Evolutionary conservation across 2,888 invertebrate genomes (phyloP).

Genomic region (Drosophila kambysellisi): DNA sequence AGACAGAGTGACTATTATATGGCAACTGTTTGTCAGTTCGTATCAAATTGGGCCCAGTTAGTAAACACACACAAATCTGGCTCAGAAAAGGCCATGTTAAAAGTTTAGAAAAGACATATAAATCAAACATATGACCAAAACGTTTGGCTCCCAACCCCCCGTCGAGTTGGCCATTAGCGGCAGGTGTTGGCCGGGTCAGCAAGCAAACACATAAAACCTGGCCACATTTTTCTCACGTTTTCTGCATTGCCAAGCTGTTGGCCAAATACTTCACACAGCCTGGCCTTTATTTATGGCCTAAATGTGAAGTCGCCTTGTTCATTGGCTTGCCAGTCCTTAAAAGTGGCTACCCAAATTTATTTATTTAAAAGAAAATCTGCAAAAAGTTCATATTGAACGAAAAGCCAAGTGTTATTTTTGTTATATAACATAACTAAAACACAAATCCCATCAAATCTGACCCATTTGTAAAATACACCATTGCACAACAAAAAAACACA

Average conservation of each 20-base stretch:
- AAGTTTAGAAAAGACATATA: constrained; percentile 30
- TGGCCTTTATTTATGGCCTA: constrained; percentile 63
- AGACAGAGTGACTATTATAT: constrained; percentile 61
- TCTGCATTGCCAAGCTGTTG: constrained; percentile 41
- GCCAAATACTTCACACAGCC: constrained; percentile 41
- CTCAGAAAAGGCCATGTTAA: constrained; percentile 6
- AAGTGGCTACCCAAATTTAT: constrained; percentile 15
- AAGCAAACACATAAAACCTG: constrained; percentile 6
- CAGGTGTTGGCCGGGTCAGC: constrained; percentile 53
- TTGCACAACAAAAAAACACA: background rate
- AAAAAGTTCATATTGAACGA: background rate
- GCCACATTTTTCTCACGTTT: constrained; percentile 65
- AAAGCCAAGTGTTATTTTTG: background rate
- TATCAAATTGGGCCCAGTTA: constrained; percentile 20
- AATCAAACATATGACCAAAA: constrained; percentile 57
- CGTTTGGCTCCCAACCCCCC: constrained; percentile 28
- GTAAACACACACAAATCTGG: constrained; percentile 2
- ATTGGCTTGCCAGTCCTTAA: constrained; percentile 28
- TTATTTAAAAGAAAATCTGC: constrained; percentile 7
- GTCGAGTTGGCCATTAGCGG: constrained; percentile 45
- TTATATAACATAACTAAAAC: constrained; percentile 11
- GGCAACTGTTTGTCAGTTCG: constrained; percentile 52
- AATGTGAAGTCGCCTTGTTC: constrained; percentile 58
- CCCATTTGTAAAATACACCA: constrained; percentile 20
- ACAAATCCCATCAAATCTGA: constrained; percentile 29